Base-by-base conservation (phyloP, 2,113 vertebrate genomes). In the Platichthys stellatus region DNA sequence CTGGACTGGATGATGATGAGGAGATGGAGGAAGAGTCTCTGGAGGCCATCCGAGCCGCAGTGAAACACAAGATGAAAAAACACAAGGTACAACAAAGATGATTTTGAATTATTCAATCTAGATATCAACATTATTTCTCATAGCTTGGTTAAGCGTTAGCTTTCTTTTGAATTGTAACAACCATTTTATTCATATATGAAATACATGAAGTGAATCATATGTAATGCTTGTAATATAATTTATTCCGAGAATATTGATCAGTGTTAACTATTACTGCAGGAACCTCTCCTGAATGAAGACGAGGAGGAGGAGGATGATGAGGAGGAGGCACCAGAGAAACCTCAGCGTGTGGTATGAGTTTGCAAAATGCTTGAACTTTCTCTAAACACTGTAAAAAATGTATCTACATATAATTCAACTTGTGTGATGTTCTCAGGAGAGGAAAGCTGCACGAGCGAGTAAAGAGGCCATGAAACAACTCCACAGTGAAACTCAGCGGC, bases 401-500 rank as follows among this genome's bases (percentile, higher is more conserved):
- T 23, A 23, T 23, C 1, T 23, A 17, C 2, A 20, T n/a, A 20
- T 24, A 20, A 2, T 3, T 23, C 38, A 31, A n/a, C 10, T 7
- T 63, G 11, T 57, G 38, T 61, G 59, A 20, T 68, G 49, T 63
- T 79, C 35, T 77, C 88, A 99, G 97, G 98, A 99, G 90, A 93
- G 97, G 74, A 99, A 96, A 83, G 96, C 98, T 51, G 97, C 98
- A 2, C 96, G 92, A 2, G 93, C 96, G 75, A 97, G 97, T 91
- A 98, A 95, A 86, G 97, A 98, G 82, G 97, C 96, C 0, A 95
- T 98, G 88, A 98, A 96, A 88, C 96, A 96, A 12, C 92, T 99
- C 3, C 98, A 99, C 56, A 98, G 98, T 88, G 98, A 99, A 78
- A 96, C 92, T 69, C 98, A 99, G 86, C 92, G 97, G 65, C 95